Conservation (phyloP, 2,113 vertebrate species). For the Pteropus alecto region DNA sequence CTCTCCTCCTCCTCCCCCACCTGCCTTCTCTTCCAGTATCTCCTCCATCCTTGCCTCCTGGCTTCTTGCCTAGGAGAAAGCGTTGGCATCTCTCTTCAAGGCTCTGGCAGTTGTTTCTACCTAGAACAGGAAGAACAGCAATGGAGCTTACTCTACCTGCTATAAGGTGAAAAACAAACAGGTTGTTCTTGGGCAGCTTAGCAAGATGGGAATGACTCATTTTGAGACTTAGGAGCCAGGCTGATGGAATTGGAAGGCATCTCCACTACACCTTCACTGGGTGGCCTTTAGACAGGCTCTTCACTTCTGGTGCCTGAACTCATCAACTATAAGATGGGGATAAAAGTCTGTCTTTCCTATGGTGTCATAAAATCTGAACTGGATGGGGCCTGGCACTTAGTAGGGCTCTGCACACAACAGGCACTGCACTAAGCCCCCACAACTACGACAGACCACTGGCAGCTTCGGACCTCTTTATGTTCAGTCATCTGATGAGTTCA, state of each 20-base stretch:
- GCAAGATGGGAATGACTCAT: background rate
- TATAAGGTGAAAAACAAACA: background rate
- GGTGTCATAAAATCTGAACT: background rate
- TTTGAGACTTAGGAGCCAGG: background rate
- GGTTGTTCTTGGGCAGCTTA: background rate
- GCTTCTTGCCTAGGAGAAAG: background rate
- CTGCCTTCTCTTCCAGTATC: background rate
- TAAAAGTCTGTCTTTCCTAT: background rate
- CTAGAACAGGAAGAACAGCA: background rate
- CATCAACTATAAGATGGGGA: background rate
- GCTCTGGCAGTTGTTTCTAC: background rate
- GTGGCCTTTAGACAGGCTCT: background rate
- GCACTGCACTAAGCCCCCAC: background rate
- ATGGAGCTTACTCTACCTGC: no score
- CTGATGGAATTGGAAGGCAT: background rate
- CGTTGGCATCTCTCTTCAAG: background rate
- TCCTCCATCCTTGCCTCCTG: background rate
- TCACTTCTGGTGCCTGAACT: background rate
- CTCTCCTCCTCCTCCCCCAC: fast-evolving
- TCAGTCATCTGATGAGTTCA: background rate
- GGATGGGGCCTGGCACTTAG: background rate
- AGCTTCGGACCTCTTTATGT: background rate
- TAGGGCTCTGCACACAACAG: background rate
- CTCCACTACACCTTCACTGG: fast-evolving
- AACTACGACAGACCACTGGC: background rate